Base-by-base conservation (phyloP, 30 jellyfish, hydroid and myxozoan species). In the Rhopilema esculentum region DNA sequence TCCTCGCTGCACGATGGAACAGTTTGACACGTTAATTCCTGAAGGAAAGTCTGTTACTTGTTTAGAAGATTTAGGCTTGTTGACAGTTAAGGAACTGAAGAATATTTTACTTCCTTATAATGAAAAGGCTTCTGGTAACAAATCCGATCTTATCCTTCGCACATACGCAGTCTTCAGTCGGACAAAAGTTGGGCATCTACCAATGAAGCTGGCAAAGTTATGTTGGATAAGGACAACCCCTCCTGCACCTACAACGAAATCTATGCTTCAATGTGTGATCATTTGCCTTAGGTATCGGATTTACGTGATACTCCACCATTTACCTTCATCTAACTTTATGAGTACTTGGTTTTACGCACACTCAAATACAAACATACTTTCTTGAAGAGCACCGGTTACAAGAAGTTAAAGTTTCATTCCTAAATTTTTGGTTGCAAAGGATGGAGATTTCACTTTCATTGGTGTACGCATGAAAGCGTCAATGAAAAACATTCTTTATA, bases 401-500 rank as follows among this genome's bases (percentile, higher is more conserved):
- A 77, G 49, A 77, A 77, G 75, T 16, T 40, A 9, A 77, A 79
- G 48, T 53, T 79, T 61, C 33, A 79, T 79, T 61, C 22, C 27
- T 12, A 79, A 77, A 64, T 23, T 79, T 27, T 61, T 17, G 8
- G 80, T 79, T 52, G 81, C 89, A 51, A 79, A 79, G 64, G 89
- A 79, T 79, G 68, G 33, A 20, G 33, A 26, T 27, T 30, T 24
- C 49, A 27, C 66, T 9, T 79, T 77, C 22, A 30, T 40, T 77
- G 79, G n/a, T 77, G 74, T 49, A 16, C 87, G 75, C 75, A 52
- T 77, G 80, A 79, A 79, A 79, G 80, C 89, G 27, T 79, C 30
- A 49, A 79, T 79, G 89, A 79, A 79, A 63, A 79, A 15, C 25
- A 27, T 52, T 52, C 78, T 62, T 19, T 61, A 57, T 27, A 30